A percentile compares a stretch with the other conserved stretches of the same genome.
Conservation (phyloP, 2,888 invertebrate genomes). For the Tenthredo notha region DNA sequence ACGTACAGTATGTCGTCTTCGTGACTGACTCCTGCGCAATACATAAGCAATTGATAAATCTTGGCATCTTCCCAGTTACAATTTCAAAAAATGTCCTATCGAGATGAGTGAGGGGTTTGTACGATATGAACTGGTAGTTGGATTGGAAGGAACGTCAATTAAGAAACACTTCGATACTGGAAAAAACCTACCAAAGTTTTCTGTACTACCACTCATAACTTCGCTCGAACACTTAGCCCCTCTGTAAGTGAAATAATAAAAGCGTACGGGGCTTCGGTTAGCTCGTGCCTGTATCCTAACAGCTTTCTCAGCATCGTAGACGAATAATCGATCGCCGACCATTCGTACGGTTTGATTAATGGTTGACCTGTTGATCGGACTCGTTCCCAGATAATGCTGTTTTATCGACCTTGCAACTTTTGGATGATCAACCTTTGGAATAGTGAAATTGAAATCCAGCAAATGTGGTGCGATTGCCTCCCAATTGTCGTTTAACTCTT, state of each 20-base stretch:
- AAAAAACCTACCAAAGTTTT: conserved; percentile 80
- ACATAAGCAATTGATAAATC: not conserved
- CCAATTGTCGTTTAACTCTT: conserved; percentile 30
- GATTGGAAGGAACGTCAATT: conserved; percentile 14
- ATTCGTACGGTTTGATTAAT: conserved; percentile 78
- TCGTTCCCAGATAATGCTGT: conserved; percentile 80
- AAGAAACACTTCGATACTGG: conserved; percentile 14
- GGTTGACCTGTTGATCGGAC: conserved; percentile 77
- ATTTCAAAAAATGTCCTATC: not conserved
- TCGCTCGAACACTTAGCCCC: conserved; percentile 82
- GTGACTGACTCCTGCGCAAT: conserved; percentile 82
- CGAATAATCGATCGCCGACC: conserved; percentile 84
- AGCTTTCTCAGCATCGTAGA: conserved; percentile 82
- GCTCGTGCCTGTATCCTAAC: conserved; percentile 81
- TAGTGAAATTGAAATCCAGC: conserved; percentile 32
- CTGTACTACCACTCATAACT: conserved; percentile 79
- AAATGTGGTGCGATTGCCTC: conserved; percentile 18
- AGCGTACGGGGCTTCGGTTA: conserved; percentile 82
- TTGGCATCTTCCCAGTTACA: not conserved
- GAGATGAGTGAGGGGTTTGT: not conserved
- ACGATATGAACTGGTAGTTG: not conserved
- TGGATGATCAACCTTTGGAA: conserved; percentile 65
- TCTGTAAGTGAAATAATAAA: conserved; percentile 84
- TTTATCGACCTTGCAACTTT: conserved; percentile 80
- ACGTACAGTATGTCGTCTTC: conserved; percentile 82